Base-by-base conservation (phyloP, 2,797 vertebrate species). In the Syngnathus rostellatus region DNA sequence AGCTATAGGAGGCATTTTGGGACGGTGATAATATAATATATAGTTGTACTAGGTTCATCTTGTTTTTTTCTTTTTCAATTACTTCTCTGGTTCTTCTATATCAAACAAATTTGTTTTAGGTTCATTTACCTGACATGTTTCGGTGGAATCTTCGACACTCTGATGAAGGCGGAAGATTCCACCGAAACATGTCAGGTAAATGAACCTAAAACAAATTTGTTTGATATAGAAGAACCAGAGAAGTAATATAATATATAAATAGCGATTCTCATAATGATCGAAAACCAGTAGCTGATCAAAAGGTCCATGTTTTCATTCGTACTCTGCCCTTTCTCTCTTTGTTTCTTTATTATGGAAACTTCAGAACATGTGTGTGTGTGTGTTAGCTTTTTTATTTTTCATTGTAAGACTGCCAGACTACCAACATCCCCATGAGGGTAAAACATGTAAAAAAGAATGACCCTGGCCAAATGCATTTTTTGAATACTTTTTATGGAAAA, bases 281-380 rank as follows among this genome's bases (percentile, higher is more conserved):
- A 69, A 65, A 85, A 65, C 63, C 75, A 64, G 69, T 64, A 53
- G 77, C 76, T 76, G 72, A 46, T 64, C 41, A 14, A 45, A 6
- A 45, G 41, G 41, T 43, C n/a, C n/a, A 46, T 41, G 17, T 59
- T 43, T 62, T 43, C 19, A 43, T 21, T 11, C 25, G 41, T 62
- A 1, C 62, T 37, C 31, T 31, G 43, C 23, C 19, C 16, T 46
- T 37, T 8, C 43, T 50, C 23, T 17, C 12, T 12, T 16, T 6
- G 12, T 6, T 46, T 45, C 21, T 12, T 10, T 5, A 19, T 19
- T 62, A 53, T 62, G 17, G 14, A 17, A 46, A 14, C n/a, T 19
- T 62, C 48, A 51, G 48, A 51, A 2, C 19, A 7, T 51, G 48
- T 21, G 48, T 7, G 6, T 19, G 48, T 51, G 48, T 19, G 19